Evolutionary conservation across 2,888 invertebrate species (phyloP).

Genomic region (Caenorhabditis angaria): DNA sequence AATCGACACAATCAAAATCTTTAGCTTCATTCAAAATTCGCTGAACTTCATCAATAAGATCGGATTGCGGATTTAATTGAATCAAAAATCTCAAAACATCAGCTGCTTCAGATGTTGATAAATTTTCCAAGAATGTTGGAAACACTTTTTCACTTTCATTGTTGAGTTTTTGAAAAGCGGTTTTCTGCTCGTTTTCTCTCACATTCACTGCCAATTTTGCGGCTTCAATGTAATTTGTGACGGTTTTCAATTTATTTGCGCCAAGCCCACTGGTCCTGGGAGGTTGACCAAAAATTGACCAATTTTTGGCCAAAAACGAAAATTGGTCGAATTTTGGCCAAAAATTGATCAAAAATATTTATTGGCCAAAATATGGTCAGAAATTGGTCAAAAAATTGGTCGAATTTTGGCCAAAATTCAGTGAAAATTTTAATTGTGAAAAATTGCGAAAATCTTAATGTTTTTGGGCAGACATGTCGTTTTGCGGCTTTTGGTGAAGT

Average conservation of each 20-base stretch:
- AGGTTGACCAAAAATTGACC: too few relatives aligned
- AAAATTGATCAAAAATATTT: too few relatives aligned
- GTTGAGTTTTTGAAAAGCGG: constrained; percentile 14
- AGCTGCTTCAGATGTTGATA: background rate
- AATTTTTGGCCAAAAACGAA: too few relatives aligned
- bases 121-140: background rate
- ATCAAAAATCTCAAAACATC: constrained; percentile 13
- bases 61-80: constrained; percentile 11
- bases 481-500: too few relatives aligned
- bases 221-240: constrained; percentile 15
- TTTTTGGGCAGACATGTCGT: too few relatives aligned
- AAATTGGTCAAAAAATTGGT: too few relatives aligned
- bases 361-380: too few relatives aligned
- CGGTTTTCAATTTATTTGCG: constrained; percentile 9
- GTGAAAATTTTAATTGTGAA: too few relatives aligned
- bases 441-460: too few relatives aligned
- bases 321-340: too few relatives aligned
- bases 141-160: background rate
- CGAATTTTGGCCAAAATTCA: too few relatives aligned
- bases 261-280: constrained; percentile 16
- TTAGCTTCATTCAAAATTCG: constrained; percentile 13
- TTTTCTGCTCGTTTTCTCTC: constrained; percentile 11
- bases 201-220: constrained; percentile 15
- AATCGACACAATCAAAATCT: constrained; percentile 13
- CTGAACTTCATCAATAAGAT: constrained; percentile 10